Evolutionary conservation across 23 tunicate genomes (phyloP).

Genomic region (Halocynthia roretzi): DNA sequence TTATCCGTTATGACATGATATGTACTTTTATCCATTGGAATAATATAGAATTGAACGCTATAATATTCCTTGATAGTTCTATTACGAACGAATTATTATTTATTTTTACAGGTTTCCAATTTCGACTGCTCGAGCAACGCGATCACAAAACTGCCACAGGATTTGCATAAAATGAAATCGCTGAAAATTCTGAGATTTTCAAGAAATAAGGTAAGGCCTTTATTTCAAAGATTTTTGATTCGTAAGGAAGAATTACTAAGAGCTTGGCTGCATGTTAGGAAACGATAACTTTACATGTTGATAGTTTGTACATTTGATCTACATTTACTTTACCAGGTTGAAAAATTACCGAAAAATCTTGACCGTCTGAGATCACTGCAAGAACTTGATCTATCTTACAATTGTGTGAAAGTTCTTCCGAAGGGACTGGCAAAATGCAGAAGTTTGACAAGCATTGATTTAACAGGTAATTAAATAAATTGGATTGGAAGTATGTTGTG

Average conservation of each 20-base stretch:
- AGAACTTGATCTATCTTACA: slow-evolving; percentile 45
- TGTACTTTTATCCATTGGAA: too few species aligned
- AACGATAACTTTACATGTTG: not conserved
- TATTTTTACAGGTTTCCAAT: slow-evolving; percentile 27
- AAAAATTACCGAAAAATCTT: slow-evolving; percentile 52
- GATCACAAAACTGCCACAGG: slow-evolving; percentile 10
- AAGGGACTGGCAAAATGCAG: slow-evolving; percentile 45
- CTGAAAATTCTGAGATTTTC: slow-evolving; percentile 17
- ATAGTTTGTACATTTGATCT: slow-evolving; percentile 9
- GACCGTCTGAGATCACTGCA: slow-evolving; percentile 45
- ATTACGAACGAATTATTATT: too few species aligned
- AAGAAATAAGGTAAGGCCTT: not conserved
- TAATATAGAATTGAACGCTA: too few species aligned
- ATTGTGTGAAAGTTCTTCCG: slow-evolving; percentile 48
- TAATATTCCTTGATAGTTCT: too few species aligned
- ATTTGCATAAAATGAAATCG: slow-evolving; percentile 12
- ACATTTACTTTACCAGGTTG: slow-evolving; percentile 25
- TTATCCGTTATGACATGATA: too few species aligned
- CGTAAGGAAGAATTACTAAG: not conserved
- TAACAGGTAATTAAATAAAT: slow-evolving; percentile 40
- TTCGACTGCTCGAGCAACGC: slow-evolving; percentile 11
- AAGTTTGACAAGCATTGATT: slow-evolving; percentile 47
- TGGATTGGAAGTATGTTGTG: not conserved
- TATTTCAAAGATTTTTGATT: not conserved
- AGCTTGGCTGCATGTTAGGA: not conserved